phyloP scores from a whole-genome alignment of 2,113 vertebrate genomes.

The Heterochromis multidens region DNA sequence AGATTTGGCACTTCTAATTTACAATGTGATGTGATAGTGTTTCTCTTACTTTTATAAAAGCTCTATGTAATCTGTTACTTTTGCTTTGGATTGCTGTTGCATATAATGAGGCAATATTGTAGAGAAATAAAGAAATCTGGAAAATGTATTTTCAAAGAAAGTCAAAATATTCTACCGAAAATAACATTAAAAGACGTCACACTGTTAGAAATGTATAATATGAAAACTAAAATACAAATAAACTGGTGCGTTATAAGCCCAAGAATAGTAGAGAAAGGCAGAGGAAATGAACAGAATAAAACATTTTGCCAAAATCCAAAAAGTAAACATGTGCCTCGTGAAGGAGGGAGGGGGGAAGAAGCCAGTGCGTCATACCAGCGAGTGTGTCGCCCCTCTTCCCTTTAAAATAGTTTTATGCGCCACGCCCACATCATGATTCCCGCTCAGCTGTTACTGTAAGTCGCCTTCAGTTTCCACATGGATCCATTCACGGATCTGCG shows the following conservation, averaged over 20 bases:
- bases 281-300: neutral
- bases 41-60: neutral
- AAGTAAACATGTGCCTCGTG: slow-evolving; percentile 37
- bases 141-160: neutral
- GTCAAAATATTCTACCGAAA: neutral
- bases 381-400: slow-evolving; percentile 13
- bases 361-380: slow-evolving; percentile 32
- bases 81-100: neutral
- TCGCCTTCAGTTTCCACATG: slow-evolving; percentile 15
- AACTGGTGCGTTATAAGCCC: neutral
- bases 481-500: neutral
- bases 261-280: too few relatives aligned
- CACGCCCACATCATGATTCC: slow-evolving; percentile 56
- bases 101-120: too few relatives aligned
- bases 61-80: too few relatives aligned
- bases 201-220: neutral
- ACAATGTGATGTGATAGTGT: neutral
- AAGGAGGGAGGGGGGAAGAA: neutral
- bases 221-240: neutral
- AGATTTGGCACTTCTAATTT: neutral
- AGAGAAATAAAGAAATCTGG: neutral
- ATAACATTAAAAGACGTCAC: neutral
- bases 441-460: slow-evolving; percentile 57
- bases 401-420: slow-evolving; percentile 49
- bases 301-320: slow-evolving; percentile 15